Conservation (phyloP, 2,113 vertebrate genomes). For the Piliocolobus tephrosceles region DNA sequence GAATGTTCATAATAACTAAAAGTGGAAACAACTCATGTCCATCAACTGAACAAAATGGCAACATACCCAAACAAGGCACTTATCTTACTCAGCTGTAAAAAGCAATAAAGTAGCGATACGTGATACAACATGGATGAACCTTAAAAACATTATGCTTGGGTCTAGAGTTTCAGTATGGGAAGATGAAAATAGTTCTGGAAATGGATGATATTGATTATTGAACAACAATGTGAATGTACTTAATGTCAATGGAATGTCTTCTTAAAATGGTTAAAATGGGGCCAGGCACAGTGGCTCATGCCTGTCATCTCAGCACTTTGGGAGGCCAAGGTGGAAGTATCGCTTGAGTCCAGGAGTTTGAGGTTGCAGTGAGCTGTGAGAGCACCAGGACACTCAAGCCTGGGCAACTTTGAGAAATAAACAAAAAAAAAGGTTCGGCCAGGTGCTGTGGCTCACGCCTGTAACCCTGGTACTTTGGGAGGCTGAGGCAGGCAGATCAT, state of each 20-base stretch:
- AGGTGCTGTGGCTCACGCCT: too few relatives aligned
- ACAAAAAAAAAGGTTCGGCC: not conserved
- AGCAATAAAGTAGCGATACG: not conserved
- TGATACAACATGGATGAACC: not conserved
- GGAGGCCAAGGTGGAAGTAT: not conserved
- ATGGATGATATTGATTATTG: too few relatives aligned
- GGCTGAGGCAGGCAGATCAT: too few relatives aligned
- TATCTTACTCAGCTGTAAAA: not conserved
- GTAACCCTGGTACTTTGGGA: too few relatives aligned
- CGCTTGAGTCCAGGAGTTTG: not conserved
- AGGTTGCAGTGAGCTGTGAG: not conserved
- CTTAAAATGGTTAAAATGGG: not conserved
- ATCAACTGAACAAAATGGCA: not conserved
- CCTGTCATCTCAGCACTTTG: not conserved
- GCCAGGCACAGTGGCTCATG: not conserved
- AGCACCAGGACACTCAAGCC: not conserved
- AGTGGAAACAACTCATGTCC: not conserved
- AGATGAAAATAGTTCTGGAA: not conserved
- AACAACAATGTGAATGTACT: not conserved
- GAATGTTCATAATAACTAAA: not conserved
- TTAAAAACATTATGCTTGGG: not conserved
- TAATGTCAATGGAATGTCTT: not conserved
- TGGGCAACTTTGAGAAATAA: not conserved
- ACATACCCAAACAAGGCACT: too few relatives aligned
- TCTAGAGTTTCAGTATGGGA: not conserved